A percentile compares a stretch with the other conserved stretches of the same genome.
Evolutionary conservation across 2,113 vertebrate species (phyloP).

Genomic region (Chinchilla lanigera): DNA sequence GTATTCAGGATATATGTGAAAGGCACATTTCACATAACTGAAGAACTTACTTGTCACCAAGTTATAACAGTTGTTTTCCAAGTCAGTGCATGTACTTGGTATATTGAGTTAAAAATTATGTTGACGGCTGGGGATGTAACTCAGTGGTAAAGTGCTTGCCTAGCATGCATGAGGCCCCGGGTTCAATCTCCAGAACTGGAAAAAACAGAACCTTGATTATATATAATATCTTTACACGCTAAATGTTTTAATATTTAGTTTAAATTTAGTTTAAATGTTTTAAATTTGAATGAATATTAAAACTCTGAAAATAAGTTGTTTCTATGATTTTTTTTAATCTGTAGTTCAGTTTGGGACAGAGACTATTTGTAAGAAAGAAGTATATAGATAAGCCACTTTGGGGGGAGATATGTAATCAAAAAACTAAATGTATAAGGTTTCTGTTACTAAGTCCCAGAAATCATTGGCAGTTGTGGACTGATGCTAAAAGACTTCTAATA

Average conservation of each 20-base stretch:
- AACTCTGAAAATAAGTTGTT: constrained; percentile 28
- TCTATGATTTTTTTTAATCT: neutral
- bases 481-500: constrained; percentile 35
- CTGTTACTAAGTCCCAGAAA: neutral
- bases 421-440: neutral
- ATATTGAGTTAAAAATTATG: constrained; percentile 19
- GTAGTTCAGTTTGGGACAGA: constrained; percentile 46
- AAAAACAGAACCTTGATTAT: neutral
- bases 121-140: neutral
- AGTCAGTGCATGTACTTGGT: neutral
- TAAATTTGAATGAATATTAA: constrained; percentile 2
- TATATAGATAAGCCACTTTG: constrained; percentile 17
- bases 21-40: neutral
- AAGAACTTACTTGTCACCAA: constrained; percentile 23
- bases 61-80: constrained; percentile 40
- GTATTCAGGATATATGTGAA: neutral
- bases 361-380: constrained; percentile 39
- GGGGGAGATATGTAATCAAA: neutral
- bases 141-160: neutral
- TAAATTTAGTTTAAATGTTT: too few relatives aligned
- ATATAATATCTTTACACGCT: constrained; percentile 41
- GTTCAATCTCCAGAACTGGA: neutral
- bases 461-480: neutral
- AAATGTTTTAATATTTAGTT: constrained; percentile 41
- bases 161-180: neutral